A percentile compares a stretch with the other conserved stretches of the same genome.
Conservation (phyloP, 2,113 vertebrate species). For the Cacatua alba region DNA sequence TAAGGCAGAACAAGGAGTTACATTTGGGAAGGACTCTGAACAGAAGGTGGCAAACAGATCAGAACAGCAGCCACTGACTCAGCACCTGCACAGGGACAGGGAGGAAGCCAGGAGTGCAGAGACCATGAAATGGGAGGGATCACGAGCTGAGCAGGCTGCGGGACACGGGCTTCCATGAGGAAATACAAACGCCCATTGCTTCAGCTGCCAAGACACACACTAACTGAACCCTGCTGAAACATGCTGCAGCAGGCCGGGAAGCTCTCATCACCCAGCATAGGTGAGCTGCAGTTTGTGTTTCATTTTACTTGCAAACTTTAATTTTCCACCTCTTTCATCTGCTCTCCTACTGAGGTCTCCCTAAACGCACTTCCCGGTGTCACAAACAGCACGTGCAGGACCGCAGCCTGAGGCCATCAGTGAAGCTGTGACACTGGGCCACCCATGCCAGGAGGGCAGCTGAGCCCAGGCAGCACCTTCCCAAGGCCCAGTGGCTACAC, state of each 20-base stretch:
- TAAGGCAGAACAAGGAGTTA: rapidly evolving
- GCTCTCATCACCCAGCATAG: rapidly evolving
- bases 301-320: not conserved
- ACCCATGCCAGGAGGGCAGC: rapidly evolving
- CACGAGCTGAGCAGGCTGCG: rapidly evolving
- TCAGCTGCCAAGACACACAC: not conserved
- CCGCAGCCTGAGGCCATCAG: rapidly evolving
- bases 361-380: not conserved
- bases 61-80: not conserved
- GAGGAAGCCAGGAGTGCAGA: not conserved
- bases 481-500: rapidly evolving
- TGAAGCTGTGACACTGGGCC: rapidly evolving
- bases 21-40: not conserved
- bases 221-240: not conserved
- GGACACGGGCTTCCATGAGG: rapidly evolving
- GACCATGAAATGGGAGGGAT: rapidly evolving
- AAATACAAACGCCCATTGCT: rapidly evolving
- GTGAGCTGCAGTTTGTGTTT: not conserved
- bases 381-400: rapidly evolving
- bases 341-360: not conserved
- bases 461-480: not conserved
- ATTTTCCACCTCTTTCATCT: not conserved
- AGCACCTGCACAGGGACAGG: rapidly evolving
- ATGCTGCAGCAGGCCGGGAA: not conserved
- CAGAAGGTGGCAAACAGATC: not conserved